A percentile compares a stretch with the other conserved stretches of the same genome.
Evolutionary conservation across 1,140 invertebrate genomes (phyloP).

Genomic region (Trinorchestia longiramus): DNA sequence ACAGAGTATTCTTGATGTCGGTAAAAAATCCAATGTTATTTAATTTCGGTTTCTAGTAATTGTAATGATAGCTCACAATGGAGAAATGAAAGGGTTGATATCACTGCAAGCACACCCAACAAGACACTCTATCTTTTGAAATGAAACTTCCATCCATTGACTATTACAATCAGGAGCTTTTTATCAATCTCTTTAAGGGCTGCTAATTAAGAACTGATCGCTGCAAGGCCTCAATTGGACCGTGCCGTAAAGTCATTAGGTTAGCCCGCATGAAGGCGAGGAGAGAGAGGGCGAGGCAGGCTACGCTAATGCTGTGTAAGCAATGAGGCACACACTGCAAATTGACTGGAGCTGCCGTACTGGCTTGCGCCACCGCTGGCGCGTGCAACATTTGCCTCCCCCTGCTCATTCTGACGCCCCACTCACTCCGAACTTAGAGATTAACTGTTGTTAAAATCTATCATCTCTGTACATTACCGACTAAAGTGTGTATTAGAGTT

Average conservation of each 20-base stretch:
- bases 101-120: not conserved
- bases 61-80: not conserved
- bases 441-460: not conserved
- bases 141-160: not conserved
- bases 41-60: not conserved
- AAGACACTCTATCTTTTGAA: not conserved
- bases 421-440: not conserved
- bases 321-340: slow-evolving; percentile 8
- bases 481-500: too few species aligned
- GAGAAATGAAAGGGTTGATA: not conserved
- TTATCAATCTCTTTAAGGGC: not conserved
- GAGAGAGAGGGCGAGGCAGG: not conserved
- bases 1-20: not conserved
- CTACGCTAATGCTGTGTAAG: slow-evolving; percentile 22
- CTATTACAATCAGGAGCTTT: not conserved
- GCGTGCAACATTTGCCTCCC: not conserved
- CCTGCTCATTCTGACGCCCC: not conserved
- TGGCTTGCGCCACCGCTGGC: not conserved
- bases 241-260: not conserved
- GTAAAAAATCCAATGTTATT: not conserved
- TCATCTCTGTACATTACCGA: too few species aligned
- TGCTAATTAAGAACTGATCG: not conserved
- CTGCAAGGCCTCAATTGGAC: not conserved
- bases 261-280: not conserved
- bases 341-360: slow-evolving; percentile 28